These are phyloP conservation scores for Taenaris catops DNA, from an alignment of 2,888 invertebrate species.

Conservation along the genomic window DNA sequence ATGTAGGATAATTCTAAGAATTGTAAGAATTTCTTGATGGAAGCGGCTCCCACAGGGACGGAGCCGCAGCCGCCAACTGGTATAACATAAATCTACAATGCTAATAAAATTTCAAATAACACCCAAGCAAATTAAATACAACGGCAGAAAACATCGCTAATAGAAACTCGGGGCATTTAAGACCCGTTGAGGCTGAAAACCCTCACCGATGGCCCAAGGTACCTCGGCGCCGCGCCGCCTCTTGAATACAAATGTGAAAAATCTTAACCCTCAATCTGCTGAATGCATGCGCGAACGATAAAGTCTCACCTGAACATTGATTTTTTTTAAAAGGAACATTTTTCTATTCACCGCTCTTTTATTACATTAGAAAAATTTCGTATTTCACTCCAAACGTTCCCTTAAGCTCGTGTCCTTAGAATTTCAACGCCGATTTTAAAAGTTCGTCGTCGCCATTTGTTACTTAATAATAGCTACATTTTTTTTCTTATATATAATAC, in stretches of 20 bases:
- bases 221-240: conserved; percentile 33
- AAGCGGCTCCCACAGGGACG: no score
- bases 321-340: conserved; percentile 37
- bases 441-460: no score
- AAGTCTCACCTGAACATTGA: conserved; percentile 57
- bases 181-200: conserved; percentile 43
- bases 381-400: conserved; percentile 15
- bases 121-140: conserved; percentile 26
- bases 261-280: conserved; percentile 65
- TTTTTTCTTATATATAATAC: no score
- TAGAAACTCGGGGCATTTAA: conserved; percentile 55
- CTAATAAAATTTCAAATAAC: no score
- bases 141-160: conserved; percentile 36
- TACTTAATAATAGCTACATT: no score
- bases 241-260: conserved; percentile 63
- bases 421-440: conserved; percentile 14
- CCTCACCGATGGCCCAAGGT: conserved; percentile 35
- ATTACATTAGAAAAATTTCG: conserved; percentile 20
- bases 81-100: no score
- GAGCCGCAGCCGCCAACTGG: no score
- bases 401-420: conserved; percentile 15
- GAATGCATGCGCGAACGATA: conserved; percentile 45
- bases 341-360: conserved; percentile 25
- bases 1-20: no score
- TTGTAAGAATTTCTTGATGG: no score